Percentiles rank a stretch among this genome's conserved stretches.
phyloP scores from a whole-genome alignment of 2,888 invertebrate species.

The Mesorhabditis spiculigera region DNA sequence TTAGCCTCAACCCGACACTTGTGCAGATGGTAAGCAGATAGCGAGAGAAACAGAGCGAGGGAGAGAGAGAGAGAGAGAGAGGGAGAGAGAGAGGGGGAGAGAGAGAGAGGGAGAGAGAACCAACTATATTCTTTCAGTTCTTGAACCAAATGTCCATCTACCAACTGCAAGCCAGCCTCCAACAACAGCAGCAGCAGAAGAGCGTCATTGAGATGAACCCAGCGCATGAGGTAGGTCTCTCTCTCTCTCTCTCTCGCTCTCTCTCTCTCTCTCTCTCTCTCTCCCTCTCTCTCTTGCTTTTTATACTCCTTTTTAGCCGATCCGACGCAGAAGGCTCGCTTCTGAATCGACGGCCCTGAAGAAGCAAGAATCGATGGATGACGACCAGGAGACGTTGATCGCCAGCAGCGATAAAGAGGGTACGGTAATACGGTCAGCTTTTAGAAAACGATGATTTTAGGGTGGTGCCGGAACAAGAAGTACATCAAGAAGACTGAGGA shows the following conservation, averaged over 20 bases:
- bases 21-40: not conserved
- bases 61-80: too few relatives aligned
- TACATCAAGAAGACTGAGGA: slow-evolving; percentile 53
- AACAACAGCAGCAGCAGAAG: not conserved
- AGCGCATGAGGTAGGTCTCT: not conserved
- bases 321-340: not conserved
- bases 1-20: not conserved
- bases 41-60: too few relatives aligned
- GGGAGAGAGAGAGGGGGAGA: too few relatives aligned
- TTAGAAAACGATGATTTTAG: slow-evolving; percentile 14
- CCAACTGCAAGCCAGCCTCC: not conserved
- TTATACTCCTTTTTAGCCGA: not conserved
- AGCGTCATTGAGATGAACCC: not conserved
- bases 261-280: too few relatives aligned
- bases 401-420: slow-evolving; percentile 2
- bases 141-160: not conserved
- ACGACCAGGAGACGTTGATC: not conserved
- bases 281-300: not conserved
- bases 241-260: too few relatives aligned
- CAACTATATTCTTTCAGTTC: not conserved
- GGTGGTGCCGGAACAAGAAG: slow-evolving; percentile 59
- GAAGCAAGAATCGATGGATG: slow-evolving; percentile 6
- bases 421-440: not conserved
- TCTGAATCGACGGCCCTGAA: not conserved
- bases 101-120: too few relatives aligned